Conservation (phyloP, 2,113 vertebrate species). For the Lepidothrix coronata region DNA sequence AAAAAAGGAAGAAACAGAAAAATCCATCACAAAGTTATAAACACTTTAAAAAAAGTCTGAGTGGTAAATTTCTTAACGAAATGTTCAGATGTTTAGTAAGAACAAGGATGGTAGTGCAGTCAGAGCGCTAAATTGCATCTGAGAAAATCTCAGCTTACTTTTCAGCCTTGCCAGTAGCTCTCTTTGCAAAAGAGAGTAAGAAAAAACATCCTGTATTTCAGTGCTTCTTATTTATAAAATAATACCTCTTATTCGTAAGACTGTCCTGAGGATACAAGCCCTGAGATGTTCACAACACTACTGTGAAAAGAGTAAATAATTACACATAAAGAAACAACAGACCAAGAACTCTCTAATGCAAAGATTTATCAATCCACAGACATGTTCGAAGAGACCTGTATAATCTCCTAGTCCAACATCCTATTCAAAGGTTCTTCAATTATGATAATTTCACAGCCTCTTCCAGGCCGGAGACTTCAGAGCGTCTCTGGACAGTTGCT, state of each 20-base stretch:
- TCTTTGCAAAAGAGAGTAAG: not conserved
- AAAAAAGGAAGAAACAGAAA: not conserved
- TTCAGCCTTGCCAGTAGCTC: not conserved
- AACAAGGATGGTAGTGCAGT: not conserved
- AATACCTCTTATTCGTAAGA: not conserved
- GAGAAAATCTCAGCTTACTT: not conserved
- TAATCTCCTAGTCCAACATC: not conserved
- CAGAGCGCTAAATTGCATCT: not conserved
- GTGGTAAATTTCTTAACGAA: not conserved
- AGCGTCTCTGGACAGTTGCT: not conserved
- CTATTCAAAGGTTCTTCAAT: not conserved
- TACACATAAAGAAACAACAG: not conserved
- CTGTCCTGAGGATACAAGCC: not conserved
- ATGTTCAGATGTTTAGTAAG: not conserved
- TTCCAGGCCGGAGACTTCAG: not conserved
- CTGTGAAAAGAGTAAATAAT: not conserved
- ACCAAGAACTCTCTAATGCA: not conserved
- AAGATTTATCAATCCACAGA: not conserved
- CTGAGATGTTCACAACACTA: not conserved
- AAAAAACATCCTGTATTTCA: not conserved
- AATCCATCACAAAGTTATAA: not conserved
- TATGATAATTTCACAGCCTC: not conserved
- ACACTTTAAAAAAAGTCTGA: not conserved
- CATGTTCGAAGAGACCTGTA: not conserved
- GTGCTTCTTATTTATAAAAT: not conserved